A percentile compares a stretch with the other conserved stretches of the same genome.
These are phyloP conservation scores for Clivina fossor DNA, from an alignment of 2,888 invertebrate genomes.

Conservation along the genomic window DNA sequence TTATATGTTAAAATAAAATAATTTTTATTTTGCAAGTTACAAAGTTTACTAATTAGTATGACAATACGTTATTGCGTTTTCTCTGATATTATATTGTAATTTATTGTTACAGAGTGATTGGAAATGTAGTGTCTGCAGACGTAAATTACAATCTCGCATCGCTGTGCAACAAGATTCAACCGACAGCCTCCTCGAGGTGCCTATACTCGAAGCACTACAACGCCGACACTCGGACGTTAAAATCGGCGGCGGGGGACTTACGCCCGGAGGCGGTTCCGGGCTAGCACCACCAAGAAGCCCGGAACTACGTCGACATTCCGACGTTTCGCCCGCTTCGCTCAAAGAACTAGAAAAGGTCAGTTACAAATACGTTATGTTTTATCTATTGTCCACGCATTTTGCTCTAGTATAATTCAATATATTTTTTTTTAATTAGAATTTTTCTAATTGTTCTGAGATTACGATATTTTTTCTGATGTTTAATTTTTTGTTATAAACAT, in stretches of 20 bases:
- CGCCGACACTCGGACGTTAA: conserved; percentile 80
- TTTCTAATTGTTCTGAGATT: too few relatives aligned
- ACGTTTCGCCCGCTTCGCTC: conserved; percentile 83
- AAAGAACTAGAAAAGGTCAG: conserved; percentile 86
- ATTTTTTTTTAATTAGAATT: too few relatives aligned
- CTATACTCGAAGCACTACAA: conserved; percentile 75
- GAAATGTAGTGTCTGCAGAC: conserved; percentile 86
- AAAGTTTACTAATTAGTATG: too few relatives aligned
- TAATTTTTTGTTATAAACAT: too few relatives aligned
- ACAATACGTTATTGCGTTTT: too few relatives aligned
- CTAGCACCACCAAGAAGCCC: conserved; percentile 84
- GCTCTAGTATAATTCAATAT: too few relatives aligned
- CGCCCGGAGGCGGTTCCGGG: conserved; percentile 56
- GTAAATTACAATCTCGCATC: conserved; percentile 74
- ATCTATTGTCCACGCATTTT: too few relatives aligned
- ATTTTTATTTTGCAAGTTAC: too few relatives aligned
- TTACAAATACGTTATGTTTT: too few relatives aligned
- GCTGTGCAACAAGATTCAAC: conserved; percentile 80
- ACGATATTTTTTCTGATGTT: too few relatives aligned
- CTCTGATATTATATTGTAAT: too few relatives aligned
- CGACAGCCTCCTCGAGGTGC: conserved; percentile 80
- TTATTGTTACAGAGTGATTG: conserved; percentile 65
- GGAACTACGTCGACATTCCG: conserved; percentile 79
- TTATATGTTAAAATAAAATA: too few relatives aligned
- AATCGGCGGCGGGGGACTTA: conserved; percentile 58